Evolutionary conservation across 2,888 invertebrate species (phyloP), one percentile per base, ranked within the genome.

Genomic region (Automeris io): DNA sequence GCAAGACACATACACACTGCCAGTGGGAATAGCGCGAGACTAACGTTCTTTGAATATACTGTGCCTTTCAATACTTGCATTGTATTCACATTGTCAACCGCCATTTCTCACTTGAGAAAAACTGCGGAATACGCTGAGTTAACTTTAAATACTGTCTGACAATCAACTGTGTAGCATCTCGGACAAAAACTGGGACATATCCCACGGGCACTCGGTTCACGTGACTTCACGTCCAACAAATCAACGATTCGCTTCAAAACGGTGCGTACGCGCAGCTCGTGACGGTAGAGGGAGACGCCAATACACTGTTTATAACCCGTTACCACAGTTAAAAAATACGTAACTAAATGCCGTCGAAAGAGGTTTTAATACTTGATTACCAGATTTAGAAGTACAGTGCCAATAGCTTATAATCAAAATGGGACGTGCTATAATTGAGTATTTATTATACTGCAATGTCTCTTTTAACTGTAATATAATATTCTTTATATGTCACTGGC

Each of bases 141-240:
- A 35, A 2, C 9, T 19, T 36, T 18, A 18, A 9, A 1, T 12
- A 19, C 19, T 13, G 11, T 5, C 3, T 8, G 1, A 2, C n/a
- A 5, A 22, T 2, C 11, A 12, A 31, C 37, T 37, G 18, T 37
- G 36, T 22, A 7, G n/a, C 18, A 12, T 35, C 24, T 21, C 19
- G 22, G 11, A 19, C 31, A 23, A 37, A 22, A 13, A 29, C 13
- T 9, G 43, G 39, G 39, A 42, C 48, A 41, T 48, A 41, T 53
- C 56, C 54, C 56, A 52, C 54, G 47, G 54, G 56, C 52, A 49
- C 43, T 51, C 57, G 57, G 57, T 62, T 68, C 58, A 51, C 56
- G 54, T 55, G 58, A 57, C 34, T 47, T 36, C 43, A 53, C 54
- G 62, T 66, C 57, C 54, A 50, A 46, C 44, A 45, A 43, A 51